Evolutionary conservation across 2,888 invertebrate genomes (phyloP).

Genomic region (Zygaena filipendulae): DNA sequence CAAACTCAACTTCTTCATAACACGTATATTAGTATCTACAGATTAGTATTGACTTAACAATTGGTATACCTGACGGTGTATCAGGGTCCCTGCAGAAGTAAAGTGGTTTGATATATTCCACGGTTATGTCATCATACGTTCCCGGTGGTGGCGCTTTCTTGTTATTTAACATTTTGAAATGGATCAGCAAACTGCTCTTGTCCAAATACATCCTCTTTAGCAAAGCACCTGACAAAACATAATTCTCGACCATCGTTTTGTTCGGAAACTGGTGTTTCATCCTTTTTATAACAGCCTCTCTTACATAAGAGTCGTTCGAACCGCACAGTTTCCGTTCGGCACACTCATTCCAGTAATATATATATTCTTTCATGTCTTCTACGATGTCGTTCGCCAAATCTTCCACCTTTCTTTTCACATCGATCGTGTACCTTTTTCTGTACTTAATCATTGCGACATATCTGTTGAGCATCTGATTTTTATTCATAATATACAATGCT

Average conservation of each 20-base stretch:
- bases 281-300: slow-evolving; percentile 23
- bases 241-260: too few species aligned
- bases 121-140: slow-evolving; percentile 30
- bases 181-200: slow-evolving; percentile 31
- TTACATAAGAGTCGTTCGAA: too few species aligned
- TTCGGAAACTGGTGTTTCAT: too few species aligned
- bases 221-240: too few species aligned
- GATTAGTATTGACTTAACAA: too few species aligned
- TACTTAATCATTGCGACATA: slow-evolving; percentile 38
- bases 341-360: too few species aligned
- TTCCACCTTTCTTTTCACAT: too few species aligned
- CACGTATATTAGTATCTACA: too few species aligned
- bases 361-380: slow-evolving; percentile 38
- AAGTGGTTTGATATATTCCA: slow-evolving; percentile 22
- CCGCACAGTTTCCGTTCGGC: too few species aligned
- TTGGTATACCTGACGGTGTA: too few species aligned
- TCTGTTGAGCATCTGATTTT: slow-evolving; percentile 27
- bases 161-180: slow-evolving; percentile 31
- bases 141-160: slow-evolving; percentile 37
- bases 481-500: slow-evolving; percentile 34
- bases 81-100: slow-evolving; percentile 29
- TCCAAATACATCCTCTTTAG: slow-evolving; percentile 42
- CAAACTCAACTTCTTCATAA: too few species aligned
- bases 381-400: slow-evolving; percentile 25
- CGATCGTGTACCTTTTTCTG: slow-evolving; percentile 20